A percentile compares a stretch with the other conserved stretches of the same genome.
Conservation (phyloP, 2,797 vertebrate species). For the Danio jaintianensis region DNA sequence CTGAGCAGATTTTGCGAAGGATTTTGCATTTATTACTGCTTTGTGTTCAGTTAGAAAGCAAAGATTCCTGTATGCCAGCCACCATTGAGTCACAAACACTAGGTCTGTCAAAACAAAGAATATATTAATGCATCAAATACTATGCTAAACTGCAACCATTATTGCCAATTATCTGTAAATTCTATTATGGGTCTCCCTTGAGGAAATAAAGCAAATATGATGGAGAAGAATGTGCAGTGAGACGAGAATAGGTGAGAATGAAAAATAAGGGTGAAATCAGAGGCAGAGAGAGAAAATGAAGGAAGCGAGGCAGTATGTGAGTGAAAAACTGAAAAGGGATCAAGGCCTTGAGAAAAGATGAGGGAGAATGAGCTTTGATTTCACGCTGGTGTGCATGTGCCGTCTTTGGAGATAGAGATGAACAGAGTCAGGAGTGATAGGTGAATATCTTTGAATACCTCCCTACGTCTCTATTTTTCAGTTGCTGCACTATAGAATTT, state of each 20-base stretch:
- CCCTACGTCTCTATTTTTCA: background rate
- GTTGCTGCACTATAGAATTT: background rate
- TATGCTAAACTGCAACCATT: background rate
- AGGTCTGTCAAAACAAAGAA: background rate
- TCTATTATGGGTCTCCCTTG: background rate
- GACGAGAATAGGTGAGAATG: background rate
- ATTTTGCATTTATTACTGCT: constrained; percentile 37
- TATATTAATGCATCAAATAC: background rate
- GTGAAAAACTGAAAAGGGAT: constrained; percentile 54
- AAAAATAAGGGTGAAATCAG: background rate
- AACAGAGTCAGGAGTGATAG: constrained; percentile 47
- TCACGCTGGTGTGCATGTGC: constrained; percentile 43
- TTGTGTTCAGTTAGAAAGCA: constrained; percentile 10
- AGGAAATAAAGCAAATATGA: constrained; percentile 14
- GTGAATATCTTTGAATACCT: constrained; percentile 28
- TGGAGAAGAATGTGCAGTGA: background rate
- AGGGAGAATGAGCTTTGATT: constrained; percentile 58
- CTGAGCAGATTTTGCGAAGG: constrained; percentile 26
- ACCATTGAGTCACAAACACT: background rate
- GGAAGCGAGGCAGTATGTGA: constrained; percentile 41
- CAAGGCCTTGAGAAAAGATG: constrained; percentile 50
- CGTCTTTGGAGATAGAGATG: constrained; percentile 57
- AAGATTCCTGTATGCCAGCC: background rate
- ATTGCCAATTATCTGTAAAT: constrained; percentile 20
- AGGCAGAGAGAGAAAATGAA: background rate